A percentile compares a stretch with the other conserved stretches of the same genome.
phyloP scores from a whole-genome alignment of 2,888 invertebrate species.

The Patella depressa region DNA sequence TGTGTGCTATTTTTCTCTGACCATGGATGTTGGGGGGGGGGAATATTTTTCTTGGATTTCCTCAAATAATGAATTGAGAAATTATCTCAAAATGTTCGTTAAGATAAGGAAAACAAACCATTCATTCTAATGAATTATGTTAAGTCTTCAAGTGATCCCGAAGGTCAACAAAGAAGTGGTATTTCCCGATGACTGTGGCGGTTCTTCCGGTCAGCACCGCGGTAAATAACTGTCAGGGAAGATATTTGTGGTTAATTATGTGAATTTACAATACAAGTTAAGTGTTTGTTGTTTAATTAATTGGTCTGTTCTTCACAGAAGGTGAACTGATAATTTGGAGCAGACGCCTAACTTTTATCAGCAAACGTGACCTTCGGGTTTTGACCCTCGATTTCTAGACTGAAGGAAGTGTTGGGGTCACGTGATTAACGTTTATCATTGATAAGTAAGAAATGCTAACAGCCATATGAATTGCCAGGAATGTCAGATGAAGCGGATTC shows the following conservation, averaged over 20 bases:
- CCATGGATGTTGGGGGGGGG: no score
- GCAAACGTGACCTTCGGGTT: neutral
- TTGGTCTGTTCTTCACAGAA: neutral
- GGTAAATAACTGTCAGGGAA: neutral
- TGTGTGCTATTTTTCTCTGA: no score
- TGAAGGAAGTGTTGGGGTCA: slow-evolving; percentile 1
- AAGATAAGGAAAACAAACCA: no score
- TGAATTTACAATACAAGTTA: neutral
- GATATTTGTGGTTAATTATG: neutral
- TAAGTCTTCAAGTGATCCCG: no score
- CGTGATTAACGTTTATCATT: slow-evolving; percentile 10
- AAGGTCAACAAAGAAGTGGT: no score
- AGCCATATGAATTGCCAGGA: no score
- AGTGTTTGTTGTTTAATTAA: slow-evolving; percentile 4
- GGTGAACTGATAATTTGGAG: neutral
- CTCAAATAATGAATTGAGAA: no score
- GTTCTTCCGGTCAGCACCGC: slow-evolving; percentile 1
- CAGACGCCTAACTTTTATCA: slow-evolving; percentile 9
- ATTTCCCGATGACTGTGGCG: neutral
- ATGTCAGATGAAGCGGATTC: no score
- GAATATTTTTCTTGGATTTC: no score
- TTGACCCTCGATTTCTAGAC: neutral
- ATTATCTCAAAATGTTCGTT: no score
- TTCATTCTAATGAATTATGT: no score
- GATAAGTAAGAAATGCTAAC: neutral